These are phyloP conservation scores for Gerris buenoi DNA, from an alignment of 1,140 invertebrate species.

Conservation along the genomic window DNA sequence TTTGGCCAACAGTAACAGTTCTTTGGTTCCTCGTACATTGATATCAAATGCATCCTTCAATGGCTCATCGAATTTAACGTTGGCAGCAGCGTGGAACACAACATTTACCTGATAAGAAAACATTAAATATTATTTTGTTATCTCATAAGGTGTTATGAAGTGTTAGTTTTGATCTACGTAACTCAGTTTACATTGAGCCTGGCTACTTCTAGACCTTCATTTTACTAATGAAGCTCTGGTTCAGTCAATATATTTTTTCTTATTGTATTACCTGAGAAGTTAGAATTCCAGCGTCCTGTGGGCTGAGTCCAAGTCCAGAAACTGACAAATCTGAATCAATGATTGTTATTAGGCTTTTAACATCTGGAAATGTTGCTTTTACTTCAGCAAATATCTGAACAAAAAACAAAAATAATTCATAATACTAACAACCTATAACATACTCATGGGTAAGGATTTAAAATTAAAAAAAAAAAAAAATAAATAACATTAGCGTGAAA, in stretches of 20 bases:
- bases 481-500: too few species aligned
- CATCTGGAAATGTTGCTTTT: background rate
- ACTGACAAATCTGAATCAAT: background rate
- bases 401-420: too few species aligned
- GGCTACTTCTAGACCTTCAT: too few species aligned
- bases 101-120: conserved; percentile 33
- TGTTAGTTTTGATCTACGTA: too few species aligned
- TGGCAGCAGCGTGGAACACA: conserved; percentile 75
- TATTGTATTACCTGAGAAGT: background rate
- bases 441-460: too few species aligned
- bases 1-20: conserved; percentile 41
- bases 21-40: conserved; percentile 44
- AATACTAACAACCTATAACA: too few species aligned
- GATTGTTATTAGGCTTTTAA: background rate
- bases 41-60: conserved; percentile 44
- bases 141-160: too few species aligned
- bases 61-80: conserved; percentile 72
- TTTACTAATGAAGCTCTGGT: too few species aligned
- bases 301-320: background rate
- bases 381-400: background rate
- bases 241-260: too few species aligned
- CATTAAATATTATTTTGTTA: too few species aligned
- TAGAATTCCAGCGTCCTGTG: background rate
- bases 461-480: too few species aligned
- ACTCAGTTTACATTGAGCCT: too few species aligned